These are phyloP conservation scores for Paracyclopina nana DNA, from an alignment of 1,140 invertebrate genomes.

Conservation along the genomic window DNA sequence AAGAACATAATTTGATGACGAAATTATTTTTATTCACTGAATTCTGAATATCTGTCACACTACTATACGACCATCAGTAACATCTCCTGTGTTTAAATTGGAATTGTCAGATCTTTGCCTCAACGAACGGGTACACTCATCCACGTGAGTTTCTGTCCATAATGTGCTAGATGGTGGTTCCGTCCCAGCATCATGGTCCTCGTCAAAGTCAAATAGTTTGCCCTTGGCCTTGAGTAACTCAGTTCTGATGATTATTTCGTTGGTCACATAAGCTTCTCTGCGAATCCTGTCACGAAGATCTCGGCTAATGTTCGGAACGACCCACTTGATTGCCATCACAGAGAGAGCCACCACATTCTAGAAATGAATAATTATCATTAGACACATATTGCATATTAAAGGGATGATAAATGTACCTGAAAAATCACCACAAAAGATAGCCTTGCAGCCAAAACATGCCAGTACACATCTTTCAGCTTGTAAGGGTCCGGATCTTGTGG, in stretches of 20 bases:
- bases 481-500: conserved; percentile 37
- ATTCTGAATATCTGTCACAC: not conserved
- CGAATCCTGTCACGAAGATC: conserved; percentile 53
- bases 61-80: conserved; percentile 11
- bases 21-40: not conserved
- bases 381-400: conserved; percentile 11
- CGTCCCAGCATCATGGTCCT: not conserved
- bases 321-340: conserved; percentile 59
- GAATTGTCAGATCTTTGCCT: not conserved
- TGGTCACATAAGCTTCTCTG: conserved; percentile 64
- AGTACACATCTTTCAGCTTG: conserved; percentile 53
- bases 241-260: conserved; percentile 66
- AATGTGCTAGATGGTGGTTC: not conserved
- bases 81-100: conserved; percentile 11
- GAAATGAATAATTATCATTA: conserved; percentile 28
- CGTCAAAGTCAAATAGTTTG: conserved; percentile 11
- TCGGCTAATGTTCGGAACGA: conserved; percentile 62
- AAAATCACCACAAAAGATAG: conserved; percentile 82
- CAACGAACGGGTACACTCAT: not conserved
- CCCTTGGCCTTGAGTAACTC: conserved; percentile 40
- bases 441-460: conserved; percentile 68
- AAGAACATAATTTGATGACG: not conserved
- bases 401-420: conserved; percentile 38
- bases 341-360: conserved; percentile 63
- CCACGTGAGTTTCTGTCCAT: not conserved